phyloP scores from a whole-genome alignment of 1,140 invertebrate species.

The Drosophila nebulosa region DNA sequence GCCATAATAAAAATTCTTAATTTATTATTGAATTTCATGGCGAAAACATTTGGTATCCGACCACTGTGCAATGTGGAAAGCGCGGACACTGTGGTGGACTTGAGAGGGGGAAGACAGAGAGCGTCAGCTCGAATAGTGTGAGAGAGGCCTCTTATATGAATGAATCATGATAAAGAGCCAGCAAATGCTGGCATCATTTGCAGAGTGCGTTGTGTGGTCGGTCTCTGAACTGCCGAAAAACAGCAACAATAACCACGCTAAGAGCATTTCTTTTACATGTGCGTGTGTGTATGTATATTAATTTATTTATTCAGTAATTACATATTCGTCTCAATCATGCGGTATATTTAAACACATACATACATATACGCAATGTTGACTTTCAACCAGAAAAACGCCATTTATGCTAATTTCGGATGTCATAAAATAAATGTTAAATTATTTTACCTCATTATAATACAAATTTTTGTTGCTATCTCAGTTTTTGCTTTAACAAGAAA shows the following conservation, averaged over 20 bases:
- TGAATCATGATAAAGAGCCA: constrained; percentile 63
- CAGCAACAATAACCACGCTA: constrained; percentile 13
- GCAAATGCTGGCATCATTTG: constrained; percentile 61
- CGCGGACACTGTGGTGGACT: background rate
- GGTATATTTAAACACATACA: background rate
- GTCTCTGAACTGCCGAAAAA: constrained; percentile 25
- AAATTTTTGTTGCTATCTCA: no score
- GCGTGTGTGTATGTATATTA: background rate
- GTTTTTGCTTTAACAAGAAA: no score
- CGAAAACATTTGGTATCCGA: no score
- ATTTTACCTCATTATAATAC: no score
- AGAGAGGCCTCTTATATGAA: constrained; percentile 35
- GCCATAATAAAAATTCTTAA: no score
- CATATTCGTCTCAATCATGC: constrained; percentile 8
- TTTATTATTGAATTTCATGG: no score
- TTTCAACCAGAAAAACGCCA: background rate
- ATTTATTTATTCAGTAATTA: constrained; percentile 53
- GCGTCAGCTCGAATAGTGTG: constrained; percentile 13
- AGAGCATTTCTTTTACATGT: background rate
- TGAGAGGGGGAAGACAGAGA: background rate
- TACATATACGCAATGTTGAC: background rate
- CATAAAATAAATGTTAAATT: background rate
- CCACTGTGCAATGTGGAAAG: background rate
- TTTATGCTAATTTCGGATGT: background rate
- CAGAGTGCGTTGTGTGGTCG: constrained; percentile 15